phyloP scores from a whole-genome alignment of 2,797 vertebrate genomes.

The Paguma larvata region DNA sequence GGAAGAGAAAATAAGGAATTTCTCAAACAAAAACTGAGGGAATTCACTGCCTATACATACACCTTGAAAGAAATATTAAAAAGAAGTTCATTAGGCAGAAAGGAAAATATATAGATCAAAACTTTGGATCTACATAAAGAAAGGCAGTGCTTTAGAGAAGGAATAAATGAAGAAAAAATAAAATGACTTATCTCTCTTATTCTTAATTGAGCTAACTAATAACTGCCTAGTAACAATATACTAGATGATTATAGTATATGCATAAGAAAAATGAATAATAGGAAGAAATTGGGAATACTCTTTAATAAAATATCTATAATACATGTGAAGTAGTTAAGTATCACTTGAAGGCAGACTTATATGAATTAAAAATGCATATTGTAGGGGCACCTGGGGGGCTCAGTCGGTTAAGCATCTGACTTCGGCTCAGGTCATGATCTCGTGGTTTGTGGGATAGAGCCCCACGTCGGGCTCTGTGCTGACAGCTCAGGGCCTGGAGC shows the following conservation, averaged over 20 bases:
- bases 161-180: background rate
- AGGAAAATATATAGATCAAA: background rate
- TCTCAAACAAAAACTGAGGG: background rate
- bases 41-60: background rate
- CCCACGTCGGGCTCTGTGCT: no score
- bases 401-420: no score
- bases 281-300: background rate
- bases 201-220: background rate
- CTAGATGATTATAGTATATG: background rate
- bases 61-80: background rate
- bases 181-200: background rate
- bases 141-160: background rate
- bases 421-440: no score
- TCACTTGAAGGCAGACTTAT: background rate
- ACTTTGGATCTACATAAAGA: background rate
- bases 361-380: background rate
- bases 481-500: no score
- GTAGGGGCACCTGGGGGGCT: background rate
- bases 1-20: background rate
- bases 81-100: background rate
- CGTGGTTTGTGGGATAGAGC: no score
- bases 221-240: background rate
- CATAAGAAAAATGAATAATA: background rate
- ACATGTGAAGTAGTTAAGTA: background rate
- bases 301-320: background rate